Percentiles rank a stretch among this genome's conserved stretches.
Conservation (phyloP, 2,888 invertebrate species). For the Orthonevra nobilis region DNA sequence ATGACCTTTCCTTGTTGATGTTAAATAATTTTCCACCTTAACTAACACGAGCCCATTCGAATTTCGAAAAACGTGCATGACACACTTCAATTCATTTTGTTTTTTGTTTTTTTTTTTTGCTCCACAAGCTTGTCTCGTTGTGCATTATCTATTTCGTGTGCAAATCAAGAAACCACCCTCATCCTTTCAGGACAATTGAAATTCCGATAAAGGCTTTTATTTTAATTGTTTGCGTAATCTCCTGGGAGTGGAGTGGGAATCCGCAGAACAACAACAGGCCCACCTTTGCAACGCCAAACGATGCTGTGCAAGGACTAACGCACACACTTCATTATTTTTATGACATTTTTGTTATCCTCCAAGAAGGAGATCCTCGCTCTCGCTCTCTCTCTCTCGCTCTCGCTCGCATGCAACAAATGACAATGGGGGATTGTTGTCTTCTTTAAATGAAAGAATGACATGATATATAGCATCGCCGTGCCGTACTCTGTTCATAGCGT, state of each 20-base stretch:
- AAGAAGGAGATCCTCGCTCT: conserved; percentile 37
- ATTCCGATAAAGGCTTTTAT: conserved; percentile 70
- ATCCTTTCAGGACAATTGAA: conserved; percentile 67
- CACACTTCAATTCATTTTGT: conserved; percentile 65
- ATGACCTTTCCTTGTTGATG: conserved; percentile 57
- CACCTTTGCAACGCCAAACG: conserved; percentile 3
- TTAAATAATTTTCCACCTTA: conserved; percentile 28
- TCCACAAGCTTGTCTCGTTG: too few species aligned
- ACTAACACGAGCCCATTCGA: neutral
- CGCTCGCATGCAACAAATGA: conserved; percentile 67
- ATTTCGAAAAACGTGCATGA: conserved; percentile 66
- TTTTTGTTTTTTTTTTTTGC: too few species aligned
- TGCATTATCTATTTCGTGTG: too few species aligned
- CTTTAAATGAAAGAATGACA: conserved; percentile 45
- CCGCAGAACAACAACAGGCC: conserved; percentile 4
- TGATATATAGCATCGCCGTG: too few species aligned
- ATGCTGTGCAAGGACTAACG: conserved; percentile 32
- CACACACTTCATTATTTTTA: conserved; percentile 65
- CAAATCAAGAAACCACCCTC: too few species aligned
- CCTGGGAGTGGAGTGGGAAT: conserved; percentile 26
- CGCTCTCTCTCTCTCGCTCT: too few species aligned
- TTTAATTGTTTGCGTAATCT: conserved; percentile 67
- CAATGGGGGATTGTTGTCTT: conserved; percentile 64
- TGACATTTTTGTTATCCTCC: conserved; percentile 56
- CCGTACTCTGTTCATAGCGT: too few species aligned